Percentiles rank a stretch among this genome's conserved stretches.
phyloP scores from a whole-genome alignment of 2,888 invertebrate genomes.

The Caenorhabditis imperialis region DNA sequence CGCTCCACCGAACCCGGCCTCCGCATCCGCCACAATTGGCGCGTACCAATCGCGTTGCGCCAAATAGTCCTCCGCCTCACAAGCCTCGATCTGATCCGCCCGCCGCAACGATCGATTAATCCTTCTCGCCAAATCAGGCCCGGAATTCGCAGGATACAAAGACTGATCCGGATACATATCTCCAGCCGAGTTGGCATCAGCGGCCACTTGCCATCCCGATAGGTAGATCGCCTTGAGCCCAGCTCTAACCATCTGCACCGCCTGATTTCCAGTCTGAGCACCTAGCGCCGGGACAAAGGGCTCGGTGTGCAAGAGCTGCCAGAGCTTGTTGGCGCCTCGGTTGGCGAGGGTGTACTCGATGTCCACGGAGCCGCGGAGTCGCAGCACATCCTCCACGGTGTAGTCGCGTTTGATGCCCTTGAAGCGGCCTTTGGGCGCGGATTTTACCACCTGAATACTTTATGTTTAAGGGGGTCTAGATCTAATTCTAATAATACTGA shows the following conservation, averaged over 20 bases:
- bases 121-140: conserved; percentile 77
- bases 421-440: conserved; percentile 78
- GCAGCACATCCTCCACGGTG: conserved; percentile 77
- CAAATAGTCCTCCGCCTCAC: conserved; percentile 75
- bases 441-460: conserved; percentile 71
- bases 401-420: conserved; percentile 78
- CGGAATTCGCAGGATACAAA: conserved; percentile 79
- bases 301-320: conserved; percentile 77
- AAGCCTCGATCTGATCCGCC: conserved; percentile 78
- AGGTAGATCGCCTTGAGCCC: conserved; percentile 79
- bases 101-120: conserved; percentile 78
- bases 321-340: conserved; percentile 78
- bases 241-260: conserved; percentile 79
- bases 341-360: conserved; percentile 79
- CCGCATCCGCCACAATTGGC: conserved; percentile 79
- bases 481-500: no score
- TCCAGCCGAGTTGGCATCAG: conserved; percentile 78
- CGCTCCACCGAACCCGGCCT: conserved; percentile 79
- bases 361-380: conserved; percentile 77
- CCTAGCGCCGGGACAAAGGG: conserved; percentile 78
- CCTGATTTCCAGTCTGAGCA: conserved; percentile 79
- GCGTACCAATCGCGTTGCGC: conserved; percentile 77
- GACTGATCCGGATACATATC: conserved; percentile 79
- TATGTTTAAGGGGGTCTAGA: no score
- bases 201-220: conserved; percentile 80